Conservation (phyloP, 37 sponge, comb jelly and placozoan species). For the Amphimedon queenslandica region DNA sequence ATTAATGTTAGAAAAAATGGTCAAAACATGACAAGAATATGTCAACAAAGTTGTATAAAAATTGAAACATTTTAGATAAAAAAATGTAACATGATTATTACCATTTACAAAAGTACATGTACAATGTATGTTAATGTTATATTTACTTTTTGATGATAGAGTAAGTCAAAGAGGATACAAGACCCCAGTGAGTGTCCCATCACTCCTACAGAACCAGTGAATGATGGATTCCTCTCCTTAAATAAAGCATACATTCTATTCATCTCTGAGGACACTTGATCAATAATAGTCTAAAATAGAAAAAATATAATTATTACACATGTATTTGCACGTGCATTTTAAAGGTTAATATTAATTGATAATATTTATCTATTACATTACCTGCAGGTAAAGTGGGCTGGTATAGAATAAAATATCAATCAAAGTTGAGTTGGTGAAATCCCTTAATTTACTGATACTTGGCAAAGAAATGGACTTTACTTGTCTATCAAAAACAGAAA, state of each 20-base stretch:
- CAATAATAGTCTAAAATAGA: constrained; percentile 75
- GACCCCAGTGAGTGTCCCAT: constrained; percentile 96
- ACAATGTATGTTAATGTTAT: too few species aligned
- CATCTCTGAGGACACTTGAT: constrained; percentile 84
- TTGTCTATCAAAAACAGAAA: constrained; percentile 36
- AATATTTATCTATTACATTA: too few species aligned
- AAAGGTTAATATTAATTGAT: too few species aligned
- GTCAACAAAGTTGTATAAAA: too few species aligned
- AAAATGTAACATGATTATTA: too few species aligned
- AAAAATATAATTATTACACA: too few species aligned
- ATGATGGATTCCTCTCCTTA: constrained; percentile 72
- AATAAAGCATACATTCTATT: constrained; percentile 82
- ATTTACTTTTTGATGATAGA: constrained; percentile 85
- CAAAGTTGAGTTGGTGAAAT: constrained; percentile 85
- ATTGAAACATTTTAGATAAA: too few species aligned
- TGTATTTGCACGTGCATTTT: too few species aligned
- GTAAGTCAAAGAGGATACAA: constrained; percentile 87
- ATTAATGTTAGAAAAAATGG: too few species aligned
- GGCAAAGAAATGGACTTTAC: constrained; percentile 61
- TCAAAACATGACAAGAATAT: too few species aligned
- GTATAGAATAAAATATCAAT: constrained; percentile 94
- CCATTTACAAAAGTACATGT: too few species aligned
- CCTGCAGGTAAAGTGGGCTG: constrained; percentile 90
- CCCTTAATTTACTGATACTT: constrained; percentile 83
- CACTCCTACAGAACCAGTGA: constrained; percentile 85